Evolutionary conservation across 35 echinoderm and acorn worm species (phyloP), one percentile per base, ranked within the genome.

Genomic region (Patiria miniata): DNA sequence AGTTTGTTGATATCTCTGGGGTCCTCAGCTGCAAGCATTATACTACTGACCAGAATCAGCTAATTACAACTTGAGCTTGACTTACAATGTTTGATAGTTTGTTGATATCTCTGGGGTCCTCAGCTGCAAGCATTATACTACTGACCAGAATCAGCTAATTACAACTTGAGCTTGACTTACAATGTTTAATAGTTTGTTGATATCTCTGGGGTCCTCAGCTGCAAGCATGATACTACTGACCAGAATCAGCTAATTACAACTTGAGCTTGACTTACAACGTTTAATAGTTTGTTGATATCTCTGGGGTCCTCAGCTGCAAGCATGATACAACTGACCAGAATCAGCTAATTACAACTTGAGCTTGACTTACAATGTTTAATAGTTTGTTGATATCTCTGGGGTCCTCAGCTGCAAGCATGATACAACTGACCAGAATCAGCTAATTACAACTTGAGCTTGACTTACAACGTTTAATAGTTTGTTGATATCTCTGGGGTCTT

Each of bases 321-420:
- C 96, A 98, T 98, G 36, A 39, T 86, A 89, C 96, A 94, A 82
- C 96, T 98, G 51, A 98, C 81, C 17, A 98, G 56, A 80, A 98
- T 98, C 29, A 94, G 78, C 39, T n/a, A n/a, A n/a, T n/a, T n/a
- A n/a, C n/a, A n/a, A n/a, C n/a, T n/a, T n/a, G n/a, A n/a, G 32
- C 26, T 39, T 79, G 61, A 68, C n/a, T 36, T 28, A 68, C n/a
- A 68, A 68, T 6, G 33, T 94, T 99, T 83, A 89, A 61, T 8
- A 0, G 61, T 37, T 82, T 86, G 36, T 91, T 79, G 18, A 52
- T 37, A 50, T 87, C 22, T 18, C 85, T 36, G 7, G 96, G 96
- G 87, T 99, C 96, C 81, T 99, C 96, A 40, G 96, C 96, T 51
- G 96, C 96, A 16, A 99, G 77, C 96, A 99, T 99, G 37, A 40